These are phyloP conservation scores for Drosophila truncata DNA, from an alignment of 1,140 invertebrate species.

Conservation along the genomic window DNA sequence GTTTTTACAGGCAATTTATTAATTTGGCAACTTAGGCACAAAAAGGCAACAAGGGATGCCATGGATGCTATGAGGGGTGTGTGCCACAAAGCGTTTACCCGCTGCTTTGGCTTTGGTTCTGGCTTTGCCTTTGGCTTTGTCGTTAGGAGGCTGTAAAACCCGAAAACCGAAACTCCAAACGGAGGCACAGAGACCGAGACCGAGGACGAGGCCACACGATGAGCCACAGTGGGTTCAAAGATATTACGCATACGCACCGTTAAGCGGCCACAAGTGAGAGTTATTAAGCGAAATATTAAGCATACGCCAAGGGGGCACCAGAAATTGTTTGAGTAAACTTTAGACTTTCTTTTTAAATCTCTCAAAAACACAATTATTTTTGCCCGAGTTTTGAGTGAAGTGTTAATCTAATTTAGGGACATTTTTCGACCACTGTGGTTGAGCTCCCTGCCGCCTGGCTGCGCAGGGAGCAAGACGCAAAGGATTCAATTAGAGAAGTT, in stretches of 20 bases:
- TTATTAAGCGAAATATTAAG: not conserved
- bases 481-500: conserved; percentile 73
- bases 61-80: not conserved
- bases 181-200: conserved; percentile 31
- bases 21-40: conserved; percentile 65
- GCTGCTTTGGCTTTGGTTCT: conserved; percentile 31
- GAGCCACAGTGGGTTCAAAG: conserved; percentile 24
- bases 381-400: too few species aligned
- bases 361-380: not conserved
- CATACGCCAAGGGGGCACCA: not conserved
- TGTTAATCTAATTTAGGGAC: conserved; percentile 2
- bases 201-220: conserved; percentile 24
- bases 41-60: conserved; percentile 6
- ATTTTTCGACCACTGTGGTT: conserved; percentile 13
- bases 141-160: conserved; percentile 2
- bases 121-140: not conserved
- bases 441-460: conserved; percentile 32
- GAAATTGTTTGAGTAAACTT: not conserved
- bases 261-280: not conserved
- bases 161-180: conserved; percentile 22
- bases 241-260: conserved; percentile 16
- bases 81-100: conserved; percentile 71
- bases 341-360: not conserved
- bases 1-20: conserved; percentile 80
- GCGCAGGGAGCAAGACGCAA: conserved; percentile 45